These are phyloP conservation scores for Trichonephila inaurata DNA, from an alignment of 1,140 invertebrate species.

Conservation along the genomic window DNA sequence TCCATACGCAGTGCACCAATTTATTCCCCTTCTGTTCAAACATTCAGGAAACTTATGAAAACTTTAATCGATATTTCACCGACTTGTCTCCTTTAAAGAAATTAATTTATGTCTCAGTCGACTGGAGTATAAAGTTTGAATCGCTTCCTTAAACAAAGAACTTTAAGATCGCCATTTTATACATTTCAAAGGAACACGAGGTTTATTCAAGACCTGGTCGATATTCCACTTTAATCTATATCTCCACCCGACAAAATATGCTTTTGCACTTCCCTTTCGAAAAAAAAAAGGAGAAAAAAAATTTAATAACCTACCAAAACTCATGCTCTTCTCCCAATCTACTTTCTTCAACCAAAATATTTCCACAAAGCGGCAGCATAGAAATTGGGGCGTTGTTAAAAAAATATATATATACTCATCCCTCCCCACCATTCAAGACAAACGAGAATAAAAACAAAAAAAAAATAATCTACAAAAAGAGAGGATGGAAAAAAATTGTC, in stretches of 20 bases:
- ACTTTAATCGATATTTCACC: too few relatives aligned
- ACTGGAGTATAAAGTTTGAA: too few relatives aligned
- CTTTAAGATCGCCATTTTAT: neutral
- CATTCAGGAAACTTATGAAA: too few relatives aligned
- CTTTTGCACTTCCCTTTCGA: neutral
- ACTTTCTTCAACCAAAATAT: constrained; percentile 1
- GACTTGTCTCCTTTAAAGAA: too few relatives aligned
- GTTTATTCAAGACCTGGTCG: neutral
- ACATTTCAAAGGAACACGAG: neutral
- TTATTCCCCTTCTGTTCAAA: too few relatives aligned
- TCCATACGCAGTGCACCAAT: too few relatives aligned
- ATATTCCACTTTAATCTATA: neutral
- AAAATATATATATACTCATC: constrained; percentile 31
- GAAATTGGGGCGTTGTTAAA: neutral
- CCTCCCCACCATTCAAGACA: neutral
- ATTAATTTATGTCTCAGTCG: too few relatives aligned
- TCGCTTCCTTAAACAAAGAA: too few relatives aligned
- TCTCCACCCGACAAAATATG: neutral
- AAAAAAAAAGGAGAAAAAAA: neutral
- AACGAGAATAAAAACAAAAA: neutral
- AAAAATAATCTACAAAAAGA: neutral
- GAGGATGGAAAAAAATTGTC: neutral
- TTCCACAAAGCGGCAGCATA: neutral
- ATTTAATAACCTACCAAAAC: constrained; percentile 46
- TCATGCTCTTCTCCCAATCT: constrained; percentile 34